Evolutionary conservation across 2,797 vertebrate species (phyloP).

Genomic region (Eulemur mongoz): DNA sequence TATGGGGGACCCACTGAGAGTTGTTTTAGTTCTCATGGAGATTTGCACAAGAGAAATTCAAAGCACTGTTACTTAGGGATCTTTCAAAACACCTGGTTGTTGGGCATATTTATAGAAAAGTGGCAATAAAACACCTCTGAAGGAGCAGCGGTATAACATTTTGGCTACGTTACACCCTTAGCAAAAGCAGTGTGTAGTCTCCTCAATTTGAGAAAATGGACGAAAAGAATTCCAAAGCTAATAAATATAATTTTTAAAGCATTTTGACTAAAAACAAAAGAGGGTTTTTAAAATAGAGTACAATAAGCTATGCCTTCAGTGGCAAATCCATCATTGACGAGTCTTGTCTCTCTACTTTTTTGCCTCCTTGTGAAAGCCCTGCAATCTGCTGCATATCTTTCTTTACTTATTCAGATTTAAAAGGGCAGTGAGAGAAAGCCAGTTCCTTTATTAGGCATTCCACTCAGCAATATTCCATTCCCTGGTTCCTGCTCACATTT

Average conservation of each 20-base stretch:
- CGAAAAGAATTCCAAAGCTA: slow-evolving; percentile 9
- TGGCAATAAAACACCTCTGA: slow-evolving; percentile 19
- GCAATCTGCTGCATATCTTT: background rate
- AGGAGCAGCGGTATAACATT: background rate
- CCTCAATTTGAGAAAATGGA: slow-evolving; percentile 12
- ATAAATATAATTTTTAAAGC: background rate
- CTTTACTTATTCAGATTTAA: background rate
- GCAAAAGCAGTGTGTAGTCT: background rate
- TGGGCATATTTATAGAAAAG: slow-evolving; percentile 33
- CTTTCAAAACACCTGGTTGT: slow-evolving; percentile 40
- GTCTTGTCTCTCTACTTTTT: background rate
- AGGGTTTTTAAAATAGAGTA: background rate
- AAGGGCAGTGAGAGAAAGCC: slow-evolving; percentile 18
- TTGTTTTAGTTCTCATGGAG: background rate
- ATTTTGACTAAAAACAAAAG: slow-evolving; percentile 43
- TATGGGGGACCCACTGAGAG: slow-evolving; percentile 20
- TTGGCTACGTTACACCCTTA: slow-evolving; percentile 42
- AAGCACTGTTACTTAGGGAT: slow-evolving; percentile 25
- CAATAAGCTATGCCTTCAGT: background rate
- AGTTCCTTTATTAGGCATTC: slow-evolving; percentile 33
- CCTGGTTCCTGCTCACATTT: background rate
- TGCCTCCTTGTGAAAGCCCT: background rate
- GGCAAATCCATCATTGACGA: background rate
- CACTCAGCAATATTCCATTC: background rate
- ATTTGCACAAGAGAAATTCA: slow-evolving; percentile 41